Conservation (phyloP, 1,140 invertebrate genomes). For the Streblospio benedicti region DNA sequence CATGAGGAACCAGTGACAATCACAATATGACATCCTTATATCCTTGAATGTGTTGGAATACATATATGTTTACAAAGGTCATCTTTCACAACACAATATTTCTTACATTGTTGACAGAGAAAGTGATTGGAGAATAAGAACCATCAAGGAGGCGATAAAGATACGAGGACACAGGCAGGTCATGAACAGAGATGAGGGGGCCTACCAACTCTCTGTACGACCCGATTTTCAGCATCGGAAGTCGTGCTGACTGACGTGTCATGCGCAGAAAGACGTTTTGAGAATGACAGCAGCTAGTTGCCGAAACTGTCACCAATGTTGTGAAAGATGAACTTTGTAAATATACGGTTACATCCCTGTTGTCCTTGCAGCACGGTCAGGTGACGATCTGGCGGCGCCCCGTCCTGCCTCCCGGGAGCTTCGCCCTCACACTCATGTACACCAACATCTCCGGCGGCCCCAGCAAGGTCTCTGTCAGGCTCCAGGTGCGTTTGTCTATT, state of each 20-base stretch:
- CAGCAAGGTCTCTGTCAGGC: slow-evolving; percentile 4
- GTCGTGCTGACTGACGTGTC: not conserved
- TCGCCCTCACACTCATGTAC: slow-evolving; percentile 11
- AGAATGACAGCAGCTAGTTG: not conserved
- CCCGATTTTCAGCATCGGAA: not conserved
- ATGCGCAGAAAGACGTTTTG: not conserved
- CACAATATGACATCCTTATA: too few relatives aligned
- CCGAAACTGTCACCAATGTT: not conserved
- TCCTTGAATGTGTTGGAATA: not conserved
- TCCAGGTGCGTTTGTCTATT: too few relatives aligned
- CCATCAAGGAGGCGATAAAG: too few relatives aligned
- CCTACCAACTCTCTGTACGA: not conserved
- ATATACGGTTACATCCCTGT: not conserved
- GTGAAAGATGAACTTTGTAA: not conserved
- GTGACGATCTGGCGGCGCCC: slow-evolving; percentile 14
- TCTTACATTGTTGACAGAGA: too few relatives aligned
- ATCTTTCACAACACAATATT: too few relatives aligned
- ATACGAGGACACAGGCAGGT: too few relatives aligned
- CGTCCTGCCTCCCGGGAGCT: slow-evolving; percentile 10
- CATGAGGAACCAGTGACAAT: too few relatives aligned
- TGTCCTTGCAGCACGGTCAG: slow-evolving; percentile 6
- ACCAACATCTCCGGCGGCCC: slow-evolving; percentile 15
- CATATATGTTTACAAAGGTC: not conserved
- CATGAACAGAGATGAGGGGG: not conserved
- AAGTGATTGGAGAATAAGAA: too few relatives aligned